Evolutionary conservation across 23 tunicate species (phyloP), one percentile per base, ranked within the genome.

Genomic region (Trididemnum nubilum): DNA sequence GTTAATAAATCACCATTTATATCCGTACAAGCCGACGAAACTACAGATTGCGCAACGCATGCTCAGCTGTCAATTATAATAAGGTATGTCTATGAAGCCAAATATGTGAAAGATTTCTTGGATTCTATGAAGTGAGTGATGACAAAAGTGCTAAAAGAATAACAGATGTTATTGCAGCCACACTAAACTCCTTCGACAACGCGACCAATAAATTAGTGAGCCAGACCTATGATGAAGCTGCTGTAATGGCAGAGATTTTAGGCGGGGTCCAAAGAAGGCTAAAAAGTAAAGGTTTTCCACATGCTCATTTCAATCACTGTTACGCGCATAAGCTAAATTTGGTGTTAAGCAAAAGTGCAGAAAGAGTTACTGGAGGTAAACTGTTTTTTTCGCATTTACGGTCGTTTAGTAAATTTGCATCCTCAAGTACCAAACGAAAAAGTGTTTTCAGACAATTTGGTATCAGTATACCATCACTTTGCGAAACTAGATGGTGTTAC

Each of bases 21-120:
- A 23, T 15, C 69, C 69, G 69, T 63, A 23, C 69, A 63, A 63
- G 27, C 27, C 23, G 69, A 63, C 28, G 28, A 63, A 23, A 63
- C 69, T 63, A 63, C 69, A 23, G 69, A 63, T 23, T 63, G 28
- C 69, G 69, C 69, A 63, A 63, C 69, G 69, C 69, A 63, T 63
- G 69, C 28, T 63, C 69, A 63, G 23, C 69, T 63, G 69, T 63
- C 69, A 63, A 63, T 63, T 23, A 63, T 63, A 63, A 15, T 63
- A 63, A 63, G 69, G 28, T 63, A 63, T 63, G 69, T 63, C 69
- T 23, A 63, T 63, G 27, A 63, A 63, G 27, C 69, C 25, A 63
- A 49, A 49, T 18, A 49, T 49, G 57, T 49, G 57, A 49, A 49
- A 49, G n/a, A n/a, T n/a, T n/a, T n/a, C n/a, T n/a, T n/a, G n/a